Base-by-base conservation (phyloP, 1,140 invertebrate species). In the Scaptomyza montana region DNA sequence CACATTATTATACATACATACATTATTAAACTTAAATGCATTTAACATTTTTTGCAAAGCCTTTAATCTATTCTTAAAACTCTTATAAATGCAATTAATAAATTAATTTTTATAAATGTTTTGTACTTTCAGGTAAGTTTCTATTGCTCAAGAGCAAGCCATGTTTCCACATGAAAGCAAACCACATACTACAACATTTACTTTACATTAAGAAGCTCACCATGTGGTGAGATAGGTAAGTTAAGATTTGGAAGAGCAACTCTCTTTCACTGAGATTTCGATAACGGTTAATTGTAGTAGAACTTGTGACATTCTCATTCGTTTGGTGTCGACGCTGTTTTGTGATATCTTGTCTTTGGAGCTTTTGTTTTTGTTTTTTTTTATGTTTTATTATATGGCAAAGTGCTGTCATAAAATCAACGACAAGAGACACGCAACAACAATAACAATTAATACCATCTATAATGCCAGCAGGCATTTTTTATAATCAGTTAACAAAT, bases 101-200 rank as follows among this genome's bases (percentile, higher is more conserved):
- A 36, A 36, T 9, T 2, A 9, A n/a, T 47, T 12, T 19, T 16
- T 65, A 65, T 59, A 30, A 13, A 25, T 39, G 5, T 64, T 51
- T 45, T 60, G 16, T 46, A 5, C 39, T 87, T 85, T 2, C 30
- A 85, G 82, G 81, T 85, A 85, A 85, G 81, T 85, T 53, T 19
- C 28, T 9, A 36, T 7, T 33, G 7, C 30, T 33, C 9, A 10
- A 16, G 30, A 2, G 1, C 21, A 0, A 10, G 16, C 12, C 25
- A n/a, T 2, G 10, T 19, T 36, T 8, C 13, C 12, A n/a, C 76
- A 64, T 56, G 36, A 60, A 60, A 67, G 46, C 33, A 21, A 4
- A 50, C 21, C 9, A 33, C 30, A 6, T 7, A 30, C 28, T 2
- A 7, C 30, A 33, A 33, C 30, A 33, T 5, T 33, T 5, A 33